A percentile compares a stretch with the other conserved stretches of the same genome.
Evolutionary conservation across 2,888 invertebrate species (phyloP).

Genomic region (Taphrorychus bicolor): DNA sequence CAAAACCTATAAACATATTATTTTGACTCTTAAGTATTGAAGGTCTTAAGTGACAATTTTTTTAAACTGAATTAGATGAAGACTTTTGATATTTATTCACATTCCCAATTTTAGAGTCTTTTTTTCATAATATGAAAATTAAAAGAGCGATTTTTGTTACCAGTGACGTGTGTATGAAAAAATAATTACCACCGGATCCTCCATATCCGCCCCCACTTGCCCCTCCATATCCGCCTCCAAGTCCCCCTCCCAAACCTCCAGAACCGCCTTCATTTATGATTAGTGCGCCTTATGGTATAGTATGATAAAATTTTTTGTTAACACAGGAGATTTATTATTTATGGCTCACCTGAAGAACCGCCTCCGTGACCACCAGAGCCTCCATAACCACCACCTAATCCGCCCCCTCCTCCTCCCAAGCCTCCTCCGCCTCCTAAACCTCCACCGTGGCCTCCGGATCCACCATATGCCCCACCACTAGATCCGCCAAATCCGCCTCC

Average conservation of each 20-base stretch:
- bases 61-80: too few relatives aligned
- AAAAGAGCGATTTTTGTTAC: too few relatives aligned
- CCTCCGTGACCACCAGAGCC: not conserved
- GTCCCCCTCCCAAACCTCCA: not conserved
- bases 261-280: too few relatives aligned
- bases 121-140: too few relatives aligned
- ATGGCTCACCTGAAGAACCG: too few relatives aligned
- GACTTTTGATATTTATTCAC: too few relatives aligned
- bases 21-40: not conserved
- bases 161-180: too few relatives aligned
- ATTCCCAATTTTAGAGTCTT: too few relatives aligned
- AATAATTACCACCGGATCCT: not conserved
- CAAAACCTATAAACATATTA: slow-evolving; percentile 1
- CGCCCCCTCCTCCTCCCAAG: not conserved
- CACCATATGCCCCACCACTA: slow-evolving; percentile 33
- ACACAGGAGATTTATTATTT: too few relatives aligned
- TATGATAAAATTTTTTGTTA: too few relatives aligned
- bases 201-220: slow-evolving; percentile 1
- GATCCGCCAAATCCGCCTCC: slow-evolving; percentile 14
- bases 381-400: not conserved
- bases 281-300: too few relatives aligned
- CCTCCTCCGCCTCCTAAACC: slow-evolving; percentile 15
- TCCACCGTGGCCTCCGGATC: slow-evolving; percentile 8
- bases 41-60: too few relatives aligned
- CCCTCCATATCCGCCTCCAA: not conserved